Conservation (phyloP, 2,888 invertebrate species). For the Clunio marinus region DNA sequence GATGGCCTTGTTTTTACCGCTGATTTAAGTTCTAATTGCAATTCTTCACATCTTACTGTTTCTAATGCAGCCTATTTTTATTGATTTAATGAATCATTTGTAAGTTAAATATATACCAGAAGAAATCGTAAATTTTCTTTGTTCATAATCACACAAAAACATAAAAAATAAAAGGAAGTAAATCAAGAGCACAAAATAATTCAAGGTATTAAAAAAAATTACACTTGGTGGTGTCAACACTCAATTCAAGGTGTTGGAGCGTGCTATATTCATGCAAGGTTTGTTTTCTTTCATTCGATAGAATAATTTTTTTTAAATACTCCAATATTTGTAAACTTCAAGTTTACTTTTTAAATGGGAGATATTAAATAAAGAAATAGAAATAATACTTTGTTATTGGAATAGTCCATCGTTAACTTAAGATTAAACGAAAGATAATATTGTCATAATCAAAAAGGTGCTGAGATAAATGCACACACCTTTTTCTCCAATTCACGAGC, state of each 20-base stretch:
- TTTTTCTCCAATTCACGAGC: constrained; percentile 90
- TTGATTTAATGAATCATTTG: constrained; percentile 20
- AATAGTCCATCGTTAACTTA: too few relatives aligned
- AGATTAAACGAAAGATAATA: background rate
- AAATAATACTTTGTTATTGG: too few relatives aligned
- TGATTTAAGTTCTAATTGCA: constrained; percentile 79
- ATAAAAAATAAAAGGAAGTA: background rate
- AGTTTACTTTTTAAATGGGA: background rate
- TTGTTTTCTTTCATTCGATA: too few relatives aligned
- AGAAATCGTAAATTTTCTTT: background rate
- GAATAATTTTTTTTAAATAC: too few relatives aligned
- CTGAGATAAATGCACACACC: constrained; percentile 51
- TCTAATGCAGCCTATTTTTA: constrained; percentile 59
- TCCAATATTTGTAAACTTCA: too few relatives aligned
- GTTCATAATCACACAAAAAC: background rate
- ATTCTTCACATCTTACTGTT: constrained; percentile 77
- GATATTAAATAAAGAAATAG: background rate
- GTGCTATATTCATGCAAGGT: too few relatives aligned
- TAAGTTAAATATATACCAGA: constrained; percentile 34
- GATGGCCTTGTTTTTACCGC: constrained; percentile 57
- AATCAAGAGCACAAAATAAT: too few relatives aligned
- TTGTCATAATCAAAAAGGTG: constrained; percentile 7
- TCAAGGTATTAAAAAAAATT: too few relatives aligned
- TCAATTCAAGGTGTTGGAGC: too few relatives aligned
- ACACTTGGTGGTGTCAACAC: too few relatives aligned